Base-by-base conservation (phyloP, 2,113 vertebrate species). In the Pseudorasbora parva region DNA sequence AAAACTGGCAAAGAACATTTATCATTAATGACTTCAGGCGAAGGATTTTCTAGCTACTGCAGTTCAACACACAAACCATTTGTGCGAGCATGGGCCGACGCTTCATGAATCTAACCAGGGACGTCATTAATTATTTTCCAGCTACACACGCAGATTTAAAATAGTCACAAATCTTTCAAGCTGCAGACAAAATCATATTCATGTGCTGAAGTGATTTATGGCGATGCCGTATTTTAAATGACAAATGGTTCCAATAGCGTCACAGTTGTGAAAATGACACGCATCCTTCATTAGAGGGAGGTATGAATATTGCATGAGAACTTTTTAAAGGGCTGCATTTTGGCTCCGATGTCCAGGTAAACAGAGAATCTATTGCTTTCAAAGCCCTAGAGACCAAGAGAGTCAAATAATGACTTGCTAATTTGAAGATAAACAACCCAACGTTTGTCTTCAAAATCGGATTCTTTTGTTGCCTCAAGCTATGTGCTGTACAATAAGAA, bases 191-290 rank as follows among this genome's bases (percentile, higher is more conserved):
- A 83, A 78, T 60, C 60, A 59, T 86, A 87, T 80, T 75, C 57
- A 60, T 51, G 84, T 86, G 87, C 81, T 85, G 82, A 90, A 84
- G 85, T 78, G 68, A 72, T 90, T 87, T 87, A 83, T 79, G 83
- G 51, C 8, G 15, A 83, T 71, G 59, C 54, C 86, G 81, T 81
- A 80, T 74, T 86, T 89, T 88, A 78, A 91, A 87, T 89, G 79
- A 92, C 90, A 88, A 88, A 92, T 88, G 82, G 54, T 81, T 89
- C 21, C 71, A 79, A 87, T 88, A 88, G 88, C 5, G 23, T 7
- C 62, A 69, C 23, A 51, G 68, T 82, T 49, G 33, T 41, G 62
- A 87, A 88, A 83, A 86, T 88, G 60, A 85, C 51, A 78, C 43
- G 66, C 71, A 90, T 75, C 83, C 88, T 80, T 86, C 84, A 87